These are phyloP conservation scores for Mantis religiosa DNA, from an alignment of 2,888 invertebrate species.

Conservation along the genomic window DNA sequence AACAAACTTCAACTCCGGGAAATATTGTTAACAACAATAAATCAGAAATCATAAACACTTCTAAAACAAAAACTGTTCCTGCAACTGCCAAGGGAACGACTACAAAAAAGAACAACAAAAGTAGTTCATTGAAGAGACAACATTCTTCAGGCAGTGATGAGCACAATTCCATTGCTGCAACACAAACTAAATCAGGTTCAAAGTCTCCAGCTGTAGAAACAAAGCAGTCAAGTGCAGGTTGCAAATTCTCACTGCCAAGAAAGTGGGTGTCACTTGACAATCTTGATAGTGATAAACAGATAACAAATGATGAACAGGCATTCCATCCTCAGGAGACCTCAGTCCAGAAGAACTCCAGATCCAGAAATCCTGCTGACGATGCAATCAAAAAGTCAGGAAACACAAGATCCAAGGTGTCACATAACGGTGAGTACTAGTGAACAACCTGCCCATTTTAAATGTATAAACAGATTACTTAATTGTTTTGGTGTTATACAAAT, in stretches of 20 bases:
- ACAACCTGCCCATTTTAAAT: too few species aligned
- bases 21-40: not conserved
- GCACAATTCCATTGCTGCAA: conserved; percentile 40
- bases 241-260: conserved; percentile 40
- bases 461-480: too few species aligned
- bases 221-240: not conserved
- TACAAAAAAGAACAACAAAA: conserved; percentile 28
- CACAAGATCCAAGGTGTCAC: conserved; percentile 14
- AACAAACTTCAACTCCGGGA: conserved; percentile 39
- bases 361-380: conserved; percentile 10
- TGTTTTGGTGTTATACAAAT: too few species aligned
- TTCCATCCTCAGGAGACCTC: conserved; percentile 22
- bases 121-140: conserved; percentile 45
- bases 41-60: not conserved
- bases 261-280: conserved; percentile 61
- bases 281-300: conserved; percentile 46
- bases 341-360: not conserved
- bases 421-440: conserved; percentile 19
- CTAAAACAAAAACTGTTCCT: conserved; percentile 41
- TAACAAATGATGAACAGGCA: conserved; percentile 8
- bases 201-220: conserved; percentile 19
- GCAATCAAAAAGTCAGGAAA: not conserved
- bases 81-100: not conserved
- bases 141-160: conserved; percentile 54
- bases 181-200: not conserved